Conservation (phyloP, 2,888 invertebrate species). For the Cantharis rustica region DNA sequence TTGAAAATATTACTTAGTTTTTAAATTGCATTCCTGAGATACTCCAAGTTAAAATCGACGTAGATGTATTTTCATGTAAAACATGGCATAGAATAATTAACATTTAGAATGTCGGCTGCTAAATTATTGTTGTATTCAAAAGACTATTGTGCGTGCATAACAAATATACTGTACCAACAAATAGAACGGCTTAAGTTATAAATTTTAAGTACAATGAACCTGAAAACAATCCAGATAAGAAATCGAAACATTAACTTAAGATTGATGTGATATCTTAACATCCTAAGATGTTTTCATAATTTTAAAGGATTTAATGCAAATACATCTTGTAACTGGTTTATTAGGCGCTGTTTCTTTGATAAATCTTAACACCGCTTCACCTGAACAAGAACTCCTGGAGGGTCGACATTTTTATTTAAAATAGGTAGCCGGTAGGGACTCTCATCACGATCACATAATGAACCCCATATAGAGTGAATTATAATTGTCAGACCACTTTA, state of each 20-base stretch:
- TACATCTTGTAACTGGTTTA: slow-evolving; percentile 22
- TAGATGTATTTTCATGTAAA: slow-evolving; percentile 28
- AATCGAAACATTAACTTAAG: slow-evolving; percentile 15
- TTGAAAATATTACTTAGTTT: slow-evolving; percentile 3
- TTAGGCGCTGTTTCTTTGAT: slow-evolving; percentile 11
- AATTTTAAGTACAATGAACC: slow-evolving; percentile 19
- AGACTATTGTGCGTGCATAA: slow-evolving; percentile 24
- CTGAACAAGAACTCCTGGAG: background rate
- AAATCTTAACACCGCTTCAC: background rate
- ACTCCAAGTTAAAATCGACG: slow-evolving; percentile 17
- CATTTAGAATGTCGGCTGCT: slow-evolving; percentile 21
- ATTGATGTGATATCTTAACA: slow-evolving; percentile 24
- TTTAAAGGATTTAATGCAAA: slow-evolving; percentile 15
- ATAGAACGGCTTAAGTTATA: slow-evolving; percentile 13
- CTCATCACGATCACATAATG: slow-evolving; percentile 17
- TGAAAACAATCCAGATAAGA: slow-evolving; percentile 17
- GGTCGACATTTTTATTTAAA: slow-evolving; percentile 14
- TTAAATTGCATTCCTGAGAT: slow-evolving; percentile 14
- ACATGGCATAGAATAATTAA: slow-evolving; percentile 25
- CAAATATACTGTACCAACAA: slow-evolving; percentile 11
- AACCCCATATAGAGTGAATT: slow-evolving; percentile 18
- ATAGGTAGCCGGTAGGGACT: background rate
- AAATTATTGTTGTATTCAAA: slow-evolving; percentile 22
- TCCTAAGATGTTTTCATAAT: slow-evolving; percentile 14
- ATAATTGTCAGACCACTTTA: background rate